Evolutionary conservation across 1,140 invertebrate species (phyloP), one percentile per base, ranked within the genome.

Genomic region (Drosophila triauraria): DNA sequence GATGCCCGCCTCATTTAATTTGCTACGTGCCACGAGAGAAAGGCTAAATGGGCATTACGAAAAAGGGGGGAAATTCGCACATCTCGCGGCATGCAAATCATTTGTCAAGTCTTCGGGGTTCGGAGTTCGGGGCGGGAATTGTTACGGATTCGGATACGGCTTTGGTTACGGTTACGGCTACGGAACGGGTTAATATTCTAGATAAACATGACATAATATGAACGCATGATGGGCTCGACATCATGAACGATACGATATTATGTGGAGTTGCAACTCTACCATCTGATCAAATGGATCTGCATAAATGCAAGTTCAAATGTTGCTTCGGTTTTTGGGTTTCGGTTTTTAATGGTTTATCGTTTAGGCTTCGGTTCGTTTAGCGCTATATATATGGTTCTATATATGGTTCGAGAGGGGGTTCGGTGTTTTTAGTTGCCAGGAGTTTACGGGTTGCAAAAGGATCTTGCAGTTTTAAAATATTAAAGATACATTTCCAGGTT

Each of bases 241-340:
- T 80, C 78, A 80, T 80, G 78, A 80, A 75, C 85, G 85, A 82
- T 90, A 90, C 85, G 85, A 88, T 92, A 92, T 92, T 92, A 92
- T 92, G 91, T 92, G 91, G 91, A 92, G 91, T 92, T 92, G 91
- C 91, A 92, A 92, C 87, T 92, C 91, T 90, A 92, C 91, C 91
- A 92, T 92, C 91, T 90, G 87, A 82, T 92, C 76, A 82, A 79
- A 88, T 88, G 85, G 82, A 82, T 91, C 78, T 91, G 84, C 84
- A 84, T 87, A 83, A 87, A 87, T 87, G 84, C 84, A 87, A 87
- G 84, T 88, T 88, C 84, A 88, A 88, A 87, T 88, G 85, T 87
- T 82, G 86, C 82, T 77, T 88, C 75, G 65, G 65, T 72, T 77
- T 71, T 54, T 56, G 32, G 53, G 65, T 61, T 77, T 78, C 69